Evolutionary conservation across 2,113 vertebrate species (phyloP), one percentile per base, ranked within the genome.

Genomic region (Enhydra lutris): DNA sequence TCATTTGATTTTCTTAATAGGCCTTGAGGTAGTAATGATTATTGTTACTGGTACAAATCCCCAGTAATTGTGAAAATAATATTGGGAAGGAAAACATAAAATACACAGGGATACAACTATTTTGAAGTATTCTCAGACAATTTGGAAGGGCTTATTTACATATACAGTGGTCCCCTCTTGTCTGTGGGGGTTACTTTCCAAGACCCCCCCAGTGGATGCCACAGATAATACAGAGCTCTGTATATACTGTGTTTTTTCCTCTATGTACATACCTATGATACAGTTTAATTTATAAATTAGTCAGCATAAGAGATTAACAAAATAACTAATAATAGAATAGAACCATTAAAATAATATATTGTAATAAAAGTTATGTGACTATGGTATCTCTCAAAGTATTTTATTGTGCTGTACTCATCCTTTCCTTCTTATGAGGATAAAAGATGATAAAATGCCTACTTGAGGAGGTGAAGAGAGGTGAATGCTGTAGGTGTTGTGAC

Each of bases 1-100:
- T 83, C n/a, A 71, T 83, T 97, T 93, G 24, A 89, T 95, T 96
- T 88, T 81, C 80, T 93, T 73, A 78, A 81, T 91, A 65, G 47
- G 59, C 17, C 6, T 71, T 1, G 2, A 84, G 21, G 6, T 76
- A 88, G 10, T 67, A 85, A 63, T 12, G 57, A 69, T 82, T 95
- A 57, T 81, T 85, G 3, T 91, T 78, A 92, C 69, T 76, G 31
- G 17, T 59, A 50, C 3, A 94, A 79, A 78, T 93, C 23, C 20
- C 10, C 34, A 94, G 42, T 84, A 61, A 65, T 82, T 93, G 12
- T 85, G 59, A 94, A 87, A 97, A 94, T 82, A 85, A 55, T 82
- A 73, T 42, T 92, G 24, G 29, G 26, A 63, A 34, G 34, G 31
- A 69, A 67, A 80, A 79, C 24, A 59, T 55, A 74, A 50, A 59